phyloP scores from a whole-genome alignment of 2,888 invertebrate species.

The Unio pictorum region DNA sequence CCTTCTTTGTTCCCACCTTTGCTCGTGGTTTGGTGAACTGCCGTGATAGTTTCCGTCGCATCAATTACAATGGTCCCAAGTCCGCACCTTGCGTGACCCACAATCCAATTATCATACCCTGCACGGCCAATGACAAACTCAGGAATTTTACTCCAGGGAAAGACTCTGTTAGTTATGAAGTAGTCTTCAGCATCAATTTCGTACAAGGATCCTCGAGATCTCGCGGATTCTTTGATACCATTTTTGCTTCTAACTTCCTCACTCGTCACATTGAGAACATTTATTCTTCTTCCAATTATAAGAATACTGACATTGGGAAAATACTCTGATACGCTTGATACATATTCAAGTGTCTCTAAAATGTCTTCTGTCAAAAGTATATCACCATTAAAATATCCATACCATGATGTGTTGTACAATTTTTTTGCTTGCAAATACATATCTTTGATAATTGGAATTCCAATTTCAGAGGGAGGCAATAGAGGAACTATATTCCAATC shows the following conservation, averaged over 20 bases:
- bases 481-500: too few relatives aligned
- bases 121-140: conserved; percentile 37
- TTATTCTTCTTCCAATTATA: conserved; percentile 35
- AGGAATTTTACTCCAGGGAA: conserved; percentile 30
- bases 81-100: conserved; percentile 30
- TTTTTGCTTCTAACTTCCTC: conserved; percentile 16
- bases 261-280: conserved; percentile 24
- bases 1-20: conserved; percentile 39
- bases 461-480: too few relatives aligned
- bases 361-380: conserved; percentile 31
- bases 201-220: conserved; percentile 19
- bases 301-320: conserved; percentile 14
- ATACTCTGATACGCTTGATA: conserved; percentile 14
- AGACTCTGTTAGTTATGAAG: conserved; percentile 30
- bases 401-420: conserved; percentile 30
- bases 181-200: conserved; percentile 39
- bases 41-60: conserved; percentile 28
- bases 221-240: conserved; percentile 11
- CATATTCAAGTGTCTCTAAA: conserved; percentile 17
- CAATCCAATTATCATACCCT: conserved; percentile 42
- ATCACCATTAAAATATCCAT: conserved; percentile 38
- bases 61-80: conserved; percentile 35
- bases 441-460: too few relatives aligned
- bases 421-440: conserved; percentile 6
- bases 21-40: conserved; percentile 37